Conservation (phyloP, 1,140 invertebrate species). For the Drosophila guanche region DNA sequence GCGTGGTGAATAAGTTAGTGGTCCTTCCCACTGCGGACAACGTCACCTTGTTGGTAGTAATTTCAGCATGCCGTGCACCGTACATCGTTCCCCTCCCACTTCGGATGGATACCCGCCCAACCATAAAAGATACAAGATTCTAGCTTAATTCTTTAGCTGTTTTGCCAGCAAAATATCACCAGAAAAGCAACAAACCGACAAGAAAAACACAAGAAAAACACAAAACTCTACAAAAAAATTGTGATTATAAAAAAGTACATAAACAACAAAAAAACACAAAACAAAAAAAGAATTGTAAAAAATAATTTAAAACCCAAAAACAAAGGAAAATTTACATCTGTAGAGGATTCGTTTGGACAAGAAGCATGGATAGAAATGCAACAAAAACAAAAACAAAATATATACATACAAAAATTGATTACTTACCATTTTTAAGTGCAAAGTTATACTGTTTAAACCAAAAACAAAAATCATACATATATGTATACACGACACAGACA, state of each 20-base stretch:
- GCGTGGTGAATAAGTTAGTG: too few species aligned
- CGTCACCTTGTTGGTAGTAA: too few species aligned
- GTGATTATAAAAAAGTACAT: conserved; percentile 25
- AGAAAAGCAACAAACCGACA: conserved; percentile 31
- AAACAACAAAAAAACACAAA: conserved; percentile 44
- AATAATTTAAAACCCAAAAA: conserved; percentile 39
- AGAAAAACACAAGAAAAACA: conserved; percentile 34
- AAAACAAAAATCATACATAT: conserved; percentile 39
- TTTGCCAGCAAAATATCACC: conserved; percentile 13
- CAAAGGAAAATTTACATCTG: conserved; percentile 24
- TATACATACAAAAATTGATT: conserved; percentile 46
- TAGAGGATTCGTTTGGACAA: conserved; percentile 53
- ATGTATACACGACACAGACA: conserved; percentile 27
- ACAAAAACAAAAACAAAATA: conserved; percentile 31
- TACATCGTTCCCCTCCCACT: too few species aligned
- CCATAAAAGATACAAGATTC: conserved; percentile 47
- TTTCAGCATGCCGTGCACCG: too few species aligned
- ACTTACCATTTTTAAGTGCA: conserved; percentile 77
- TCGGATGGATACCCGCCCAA: conserved; percentile 1
- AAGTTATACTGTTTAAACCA: conserved; percentile 70
- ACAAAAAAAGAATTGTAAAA: conserved; percentile 31
- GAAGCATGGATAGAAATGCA: conserved; percentile 14
- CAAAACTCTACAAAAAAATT: conserved; percentile 40
- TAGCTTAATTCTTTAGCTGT: conserved; percentile 45
- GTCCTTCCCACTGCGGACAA: too few species aligned